A percentile compares a stretch with the other conserved stretches of the same genome.
Conservation (phyloP, 2,888 invertebrate species). For the Hyles lineata region DNA sequence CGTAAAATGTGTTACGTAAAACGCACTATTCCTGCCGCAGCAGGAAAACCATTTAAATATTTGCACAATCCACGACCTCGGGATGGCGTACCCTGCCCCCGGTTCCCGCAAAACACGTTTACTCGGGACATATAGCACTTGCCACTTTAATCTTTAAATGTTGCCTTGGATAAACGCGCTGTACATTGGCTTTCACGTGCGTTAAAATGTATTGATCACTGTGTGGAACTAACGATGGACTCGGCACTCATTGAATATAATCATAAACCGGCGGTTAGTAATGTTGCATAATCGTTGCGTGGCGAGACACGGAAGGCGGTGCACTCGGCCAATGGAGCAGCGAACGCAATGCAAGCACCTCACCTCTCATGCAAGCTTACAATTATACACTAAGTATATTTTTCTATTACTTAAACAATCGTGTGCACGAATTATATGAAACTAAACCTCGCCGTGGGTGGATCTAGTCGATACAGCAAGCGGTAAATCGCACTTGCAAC, state of each 20-base stretch:
- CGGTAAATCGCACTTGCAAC: conserved; percentile 33
- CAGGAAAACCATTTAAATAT: conserved; percentile 75
- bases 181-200: conserved; percentile 42
- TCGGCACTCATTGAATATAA: conserved; percentile 28
- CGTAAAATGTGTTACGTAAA: conserved; percentile 4
- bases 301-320: conserved; percentile 76
- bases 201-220: conserved; percentile 22
- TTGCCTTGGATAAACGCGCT: conserved; percentile 38
- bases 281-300: conserved; percentile 73
- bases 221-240: conserved; percentile 47
- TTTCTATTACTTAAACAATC: conserved; percentile 11
- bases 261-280: conserved; percentile 39
- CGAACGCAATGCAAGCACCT: conserved; percentile 62
- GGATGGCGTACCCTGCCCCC: conserved; percentile 57
- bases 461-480: neutral
- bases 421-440: conserved; percentile 7
- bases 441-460: neutral
- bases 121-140: conserved; percentile 51
- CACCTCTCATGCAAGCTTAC: conserved; percentile 56
- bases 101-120: conserved; percentile 75
- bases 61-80: conserved; percentile 75
- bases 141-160: conserved; percentile 35
- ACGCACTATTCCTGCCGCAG: conserved; percentile 43
- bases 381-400: conserved; percentile 39
- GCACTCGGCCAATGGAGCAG: conserved; percentile 80